Evolutionary conservation across 2,888 invertebrate species (phyloP).

Genomic region (Mythimna pallens): DNA sequence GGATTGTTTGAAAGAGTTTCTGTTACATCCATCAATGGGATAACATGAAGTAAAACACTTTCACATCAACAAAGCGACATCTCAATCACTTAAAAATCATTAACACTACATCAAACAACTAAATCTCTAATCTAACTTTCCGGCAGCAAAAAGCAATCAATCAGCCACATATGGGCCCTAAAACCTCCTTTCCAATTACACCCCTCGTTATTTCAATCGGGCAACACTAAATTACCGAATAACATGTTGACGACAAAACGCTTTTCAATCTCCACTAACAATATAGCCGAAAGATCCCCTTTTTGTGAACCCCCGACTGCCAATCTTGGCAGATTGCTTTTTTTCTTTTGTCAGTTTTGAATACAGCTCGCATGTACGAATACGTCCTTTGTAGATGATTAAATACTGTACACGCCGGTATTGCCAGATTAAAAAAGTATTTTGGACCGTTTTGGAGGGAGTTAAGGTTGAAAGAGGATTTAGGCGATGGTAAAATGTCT

Average conservation of each 20-base stretch:
- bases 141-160: slow-evolving; percentile 82
- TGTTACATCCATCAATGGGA: no score
- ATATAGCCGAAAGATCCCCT: slow-evolving; percentile 75
- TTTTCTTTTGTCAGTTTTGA: slow-evolving; percentile 90
- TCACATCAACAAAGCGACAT: slow-evolving; percentile 27
- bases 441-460: slow-evolving; percentile 69
- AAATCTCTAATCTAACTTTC: slow-evolving; percentile 63
- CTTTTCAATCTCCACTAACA: slow-evolving; percentile 88
- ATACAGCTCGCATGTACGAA: slow-evolving; percentile 86
- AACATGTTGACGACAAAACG: slow-evolving; percentile 90
- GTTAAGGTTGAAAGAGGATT: slow-evolving; percentile 63
- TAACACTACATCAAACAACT: slow-evolving; percentile 63
- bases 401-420: slow-evolving; percentile 81
- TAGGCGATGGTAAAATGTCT: slow-evolving; percentile 46
- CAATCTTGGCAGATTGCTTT: slow-evolving; percentile 90
- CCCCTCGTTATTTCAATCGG: slow-evolving; percentile 84
- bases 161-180: slow-evolving; percentile 82
- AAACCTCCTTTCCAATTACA: slow-evolving; percentile 83
- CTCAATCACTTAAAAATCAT: slow-evolving; percentile 42
- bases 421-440: slow-evolving; percentile 67
- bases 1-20: no score
- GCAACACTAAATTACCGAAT: slow-evolving; percentile 90
- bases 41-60: slow-evolving; percentile 13
- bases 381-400: slow-evolving; percentile 88
- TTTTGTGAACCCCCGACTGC: slow-evolving; percentile 84